Percentiles rank a stretch among this genome's conserved stretches.
These are phyloP conservation scores for Microctenopoma steveboyesi DNA, from an alignment of 2,797 vertebrate genomes.

Conservation along the genomic window DNA sequence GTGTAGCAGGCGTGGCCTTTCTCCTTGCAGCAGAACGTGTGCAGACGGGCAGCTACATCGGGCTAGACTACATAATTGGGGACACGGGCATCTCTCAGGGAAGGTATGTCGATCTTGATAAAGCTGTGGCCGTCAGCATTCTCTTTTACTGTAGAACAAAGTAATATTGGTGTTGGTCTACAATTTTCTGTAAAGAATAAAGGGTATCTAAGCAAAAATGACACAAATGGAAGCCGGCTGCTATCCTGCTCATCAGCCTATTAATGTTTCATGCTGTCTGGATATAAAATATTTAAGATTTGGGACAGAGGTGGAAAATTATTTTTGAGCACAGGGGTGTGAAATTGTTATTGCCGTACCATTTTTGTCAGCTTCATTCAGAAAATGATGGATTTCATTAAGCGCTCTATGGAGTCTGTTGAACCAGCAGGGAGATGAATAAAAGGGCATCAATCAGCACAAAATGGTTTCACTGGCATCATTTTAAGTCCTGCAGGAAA, in stretches of 20 bases:
- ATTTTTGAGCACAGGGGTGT: slow-evolving; percentile 14
- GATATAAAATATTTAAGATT: slow-evolving; percentile 32
- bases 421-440: neutral
- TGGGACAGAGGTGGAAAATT: slow-evolving; percentile 2
- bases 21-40: slow-evolving; percentile 91
- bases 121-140: neutral
- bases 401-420: neutral
- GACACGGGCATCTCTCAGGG: slow-evolving; percentile 93
- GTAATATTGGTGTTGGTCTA: neutral
- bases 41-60: slow-evolving; percentile 91
- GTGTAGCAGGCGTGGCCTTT: slow-evolving; percentile 89
- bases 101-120: slow-evolving; percentile 62
- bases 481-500: neutral
- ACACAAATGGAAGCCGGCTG: neutral
- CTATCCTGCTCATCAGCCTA: neutral
- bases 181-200: neutral
- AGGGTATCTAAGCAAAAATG: neutral
- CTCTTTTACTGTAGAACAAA: neutral
- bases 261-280: slow-evolving; percentile 6
- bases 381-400: neutral
- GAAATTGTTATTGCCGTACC: neutral
- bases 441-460: neutral
- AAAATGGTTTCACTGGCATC: neutral
- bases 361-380: neutral
- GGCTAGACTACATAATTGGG: slow-evolving; percentile 94